These are phyloP conservation scores for Bruchidius siliquastri DNA, from an alignment of 2,888 invertebrate species.

Conservation along the genomic window DNA sequence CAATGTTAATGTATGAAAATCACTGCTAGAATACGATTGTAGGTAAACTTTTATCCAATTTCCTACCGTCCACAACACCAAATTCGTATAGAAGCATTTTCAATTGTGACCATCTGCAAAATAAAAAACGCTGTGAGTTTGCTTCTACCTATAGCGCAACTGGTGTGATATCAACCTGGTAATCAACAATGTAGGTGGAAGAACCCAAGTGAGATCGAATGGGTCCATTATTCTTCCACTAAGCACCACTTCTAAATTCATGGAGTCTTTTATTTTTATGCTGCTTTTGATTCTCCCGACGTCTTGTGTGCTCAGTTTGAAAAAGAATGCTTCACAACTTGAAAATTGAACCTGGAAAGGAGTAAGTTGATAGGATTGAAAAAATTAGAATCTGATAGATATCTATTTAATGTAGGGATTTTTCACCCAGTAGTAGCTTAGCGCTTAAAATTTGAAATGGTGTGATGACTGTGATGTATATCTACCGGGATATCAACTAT, in stretches of 20 bases:
- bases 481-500: too few relatives aligned
- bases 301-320: conserved; percentile 9
- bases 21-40: not conserved
- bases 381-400: too few relatives aligned
- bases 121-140: too few relatives aligned
- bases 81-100: conserved; percentile 13
- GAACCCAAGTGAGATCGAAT: conserved; percentile 21
- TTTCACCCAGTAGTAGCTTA: too few relatives aligned
- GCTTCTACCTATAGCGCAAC: too few relatives aligned
- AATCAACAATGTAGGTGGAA: conserved; percentile 19
- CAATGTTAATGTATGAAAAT: not conserved
- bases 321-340: conserved; percentile 10
- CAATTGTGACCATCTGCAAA: conserved; percentile 15
- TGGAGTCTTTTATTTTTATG: conserved; percentile 13
- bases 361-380: too few relatives aligned
- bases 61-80: conserved; percentile 3
- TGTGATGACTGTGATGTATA: too few relatives aligned
- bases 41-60: not conserved
- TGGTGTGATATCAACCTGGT: conserved; percentile 12
- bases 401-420: too few relatives aligned
- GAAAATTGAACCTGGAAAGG: conserved; percentile 9
- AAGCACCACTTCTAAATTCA: conserved; percentile 16
- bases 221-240: conserved; percentile 23
- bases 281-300: conserved; percentile 16
- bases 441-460: too few relatives aligned